Percentiles rank a stretch among this genome's conserved stretches.
These are phyloP conservation scores for Gymnobelideus leadbeateri DNA, from an alignment of 2,113 vertebrate species.

Conservation along the genomic window DNA sequence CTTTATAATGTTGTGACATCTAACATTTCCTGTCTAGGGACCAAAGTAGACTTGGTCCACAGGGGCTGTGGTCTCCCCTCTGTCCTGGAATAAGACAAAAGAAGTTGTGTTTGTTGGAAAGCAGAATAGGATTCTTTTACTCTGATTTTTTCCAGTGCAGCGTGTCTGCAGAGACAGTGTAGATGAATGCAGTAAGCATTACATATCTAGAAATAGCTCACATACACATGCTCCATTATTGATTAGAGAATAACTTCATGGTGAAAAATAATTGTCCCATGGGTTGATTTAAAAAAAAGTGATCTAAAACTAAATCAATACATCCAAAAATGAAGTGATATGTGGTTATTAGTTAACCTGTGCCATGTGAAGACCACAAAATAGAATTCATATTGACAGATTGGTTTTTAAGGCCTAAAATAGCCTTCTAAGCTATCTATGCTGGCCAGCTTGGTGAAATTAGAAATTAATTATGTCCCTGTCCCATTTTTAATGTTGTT, in stretches of 20 bases:
- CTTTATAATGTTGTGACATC: slow-evolving; percentile 34
- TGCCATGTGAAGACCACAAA: background rate
- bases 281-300: background rate
- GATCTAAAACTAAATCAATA: background rate
- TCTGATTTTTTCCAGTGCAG: background rate
- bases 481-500: background rate
- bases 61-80: background rate
- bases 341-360: slow-evolving; percentile 3
- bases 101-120: background rate
- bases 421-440: background rate
- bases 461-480: background rate
- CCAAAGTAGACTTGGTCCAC: slow-evolving; percentile 9
- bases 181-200: slow-evolving; percentile 9
- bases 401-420: background rate
- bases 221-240: background rate
- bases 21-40: background rate
- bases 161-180: background rate
- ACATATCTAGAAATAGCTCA: slow-evolving; percentile 25
- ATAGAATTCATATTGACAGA: background rate
- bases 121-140: slow-evolving; percentile 31
- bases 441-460: slow-evolving; percentile 1
- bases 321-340: background rate
- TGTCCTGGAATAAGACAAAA: slow-evolving; percentile 16
- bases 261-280: slow-evolving; percentile 21
- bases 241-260: slow-evolving; percentile 19